A percentile compares a stretch with the other conserved stretches of the same genome.
Evolutionary conservation across 2,888 invertebrate species (phyloP).

Genomic region (Elegia similella): DNA sequence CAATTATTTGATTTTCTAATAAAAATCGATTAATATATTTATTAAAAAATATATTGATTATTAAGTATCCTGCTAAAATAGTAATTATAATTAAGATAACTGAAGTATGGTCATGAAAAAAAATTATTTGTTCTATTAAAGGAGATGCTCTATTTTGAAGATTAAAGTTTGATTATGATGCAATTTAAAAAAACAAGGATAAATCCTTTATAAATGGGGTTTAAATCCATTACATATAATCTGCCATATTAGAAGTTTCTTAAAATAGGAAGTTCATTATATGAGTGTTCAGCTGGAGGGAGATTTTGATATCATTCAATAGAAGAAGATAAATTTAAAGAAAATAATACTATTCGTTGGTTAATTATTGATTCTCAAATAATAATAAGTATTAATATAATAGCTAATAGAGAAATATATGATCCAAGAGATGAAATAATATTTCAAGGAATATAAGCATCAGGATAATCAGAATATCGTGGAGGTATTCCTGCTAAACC

Average conservation of each 20-base stretch:
- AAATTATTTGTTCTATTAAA: constrained; percentile 85
- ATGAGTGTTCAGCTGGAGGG: constrained; percentile 82
- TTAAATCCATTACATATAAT: constrained; percentile 83
- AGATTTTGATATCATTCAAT: constrained; percentile 84
- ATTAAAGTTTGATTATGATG: constrained; percentile 80
- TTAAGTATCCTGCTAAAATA: constrained; percentile 80
- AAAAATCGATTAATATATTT: too few species aligned
- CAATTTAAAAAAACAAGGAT: constrained; percentile 84
- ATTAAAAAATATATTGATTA: constrained; percentile 80
- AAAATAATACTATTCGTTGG: constrained; percentile 73
- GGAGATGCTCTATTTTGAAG: constrained; percentile 84
- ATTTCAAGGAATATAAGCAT: constrained; percentile 85
- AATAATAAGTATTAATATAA: constrained; percentile 82
- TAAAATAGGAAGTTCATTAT: constrained; percentile 81
- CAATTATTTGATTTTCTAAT: constrained; percentile 83
- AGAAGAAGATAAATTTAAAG: constrained; percentile 75
- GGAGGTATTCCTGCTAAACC: too few species aligned
- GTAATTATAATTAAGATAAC: constrained; percentile 84
- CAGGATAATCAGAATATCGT: constrained; percentile 88
- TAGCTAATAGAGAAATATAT: constrained; percentile 81
- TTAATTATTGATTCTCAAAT: too few species aligned
- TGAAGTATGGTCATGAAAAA: constrained; percentile 84
- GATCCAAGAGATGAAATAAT: constrained; percentile 85
- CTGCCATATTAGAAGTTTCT: constrained; percentile 84
- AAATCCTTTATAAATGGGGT: constrained; percentile 84